Conservation (phyloP, 2,888 invertebrate species). For the Eulithis prunata region DNA sequence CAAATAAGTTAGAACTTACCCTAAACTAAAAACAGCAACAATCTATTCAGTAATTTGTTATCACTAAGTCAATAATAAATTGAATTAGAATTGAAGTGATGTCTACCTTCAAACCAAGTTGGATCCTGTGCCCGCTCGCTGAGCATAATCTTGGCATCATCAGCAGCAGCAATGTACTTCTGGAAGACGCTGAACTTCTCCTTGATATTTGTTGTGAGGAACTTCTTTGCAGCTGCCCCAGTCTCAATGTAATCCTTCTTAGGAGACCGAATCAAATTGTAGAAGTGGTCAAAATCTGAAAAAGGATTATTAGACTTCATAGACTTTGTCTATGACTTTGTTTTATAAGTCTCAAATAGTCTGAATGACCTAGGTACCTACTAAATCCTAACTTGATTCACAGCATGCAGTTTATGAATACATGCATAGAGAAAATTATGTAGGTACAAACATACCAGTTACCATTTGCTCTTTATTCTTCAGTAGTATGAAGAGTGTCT, state of each 20-base stretch:
- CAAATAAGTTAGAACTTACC: no score
- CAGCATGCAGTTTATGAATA: not conserved
- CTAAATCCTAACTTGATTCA: no score
- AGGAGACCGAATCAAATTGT: conserved; percentile 87
- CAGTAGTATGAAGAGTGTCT: conserved; percentile 88
- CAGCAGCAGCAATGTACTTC: conserved; percentile 69
- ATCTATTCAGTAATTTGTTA: no score
- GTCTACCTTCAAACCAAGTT: conserved; percentile 90
- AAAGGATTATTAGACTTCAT: not conserved
- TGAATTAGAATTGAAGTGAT: no score
- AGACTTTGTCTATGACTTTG: no score
- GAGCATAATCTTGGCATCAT: conserved; percentile 84
- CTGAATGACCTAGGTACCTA: no score
- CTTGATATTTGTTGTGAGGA: conserved; percentile 87
- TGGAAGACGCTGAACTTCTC: conserved; percentile 77
- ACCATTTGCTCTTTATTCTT: conserved; percentile 81
- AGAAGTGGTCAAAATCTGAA: conserved; percentile 88
- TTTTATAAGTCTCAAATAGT: no score
- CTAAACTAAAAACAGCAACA: no score
- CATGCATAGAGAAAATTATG: not conserved
- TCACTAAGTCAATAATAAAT: no score
- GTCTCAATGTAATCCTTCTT: conserved; percentile 88
- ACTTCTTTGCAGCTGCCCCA: conserved; percentile 89
- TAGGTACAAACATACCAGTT: conserved; percentile 76
- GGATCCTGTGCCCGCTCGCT: conserved; percentile 88